Evolutionary conservation across 2,888 invertebrate species (phyloP).

Genomic region (Carcina quercana): DNA sequence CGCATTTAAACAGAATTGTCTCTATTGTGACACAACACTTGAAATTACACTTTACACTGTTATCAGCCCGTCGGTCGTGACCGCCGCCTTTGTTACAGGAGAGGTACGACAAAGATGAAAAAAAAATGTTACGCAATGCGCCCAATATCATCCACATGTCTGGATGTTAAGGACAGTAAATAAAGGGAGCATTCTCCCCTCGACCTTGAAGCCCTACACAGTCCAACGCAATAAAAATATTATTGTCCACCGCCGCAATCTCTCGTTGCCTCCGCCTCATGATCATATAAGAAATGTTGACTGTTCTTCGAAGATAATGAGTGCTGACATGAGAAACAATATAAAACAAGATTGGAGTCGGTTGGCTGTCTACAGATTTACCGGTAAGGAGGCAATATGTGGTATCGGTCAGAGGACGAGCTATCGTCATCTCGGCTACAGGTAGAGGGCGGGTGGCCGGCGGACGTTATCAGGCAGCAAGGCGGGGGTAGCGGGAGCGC

Average conservation of each 20-base stretch:
- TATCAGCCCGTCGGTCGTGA: too few relatives aligned
- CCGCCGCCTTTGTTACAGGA: too few relatives aligned
- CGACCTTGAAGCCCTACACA: constrained; percentile 32
- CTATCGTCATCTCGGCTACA: constrained; percentile 24
- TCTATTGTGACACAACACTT: too few relatives aligned
- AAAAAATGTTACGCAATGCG: constrained; percentile 40
- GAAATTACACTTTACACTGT: too few relatives aligned
- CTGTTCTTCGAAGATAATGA: too few relatives aligned
- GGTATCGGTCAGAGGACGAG: constrained; percentile 25
- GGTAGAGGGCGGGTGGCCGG: constrained; percentile 22
- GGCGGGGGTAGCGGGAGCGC: constrained; percentile 20
- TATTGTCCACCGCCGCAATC: constrained; percentile 11
- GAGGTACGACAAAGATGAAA: not conserved
- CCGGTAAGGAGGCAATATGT: not conserved
- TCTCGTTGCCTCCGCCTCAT: constrained; percentile 5
- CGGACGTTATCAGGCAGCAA: constrained; percentile 25
- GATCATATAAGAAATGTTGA: not conserved
- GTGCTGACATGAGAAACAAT: not conserved
- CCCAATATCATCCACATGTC: constrained; percentile 29
- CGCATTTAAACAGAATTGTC: too few relatives aligned
- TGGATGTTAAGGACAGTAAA: constrained; percentile 28
- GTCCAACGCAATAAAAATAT: constrained; percentile 22
- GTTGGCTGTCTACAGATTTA: not conserved
- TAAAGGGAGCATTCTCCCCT: constrained; percentile 25
- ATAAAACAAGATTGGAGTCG: not conserved